These are phyloP conservation scores for Sclerodermus sp. DNA, from an alignment of 2,888 invertebrate species.

Conservation along the genomic window DNA sequence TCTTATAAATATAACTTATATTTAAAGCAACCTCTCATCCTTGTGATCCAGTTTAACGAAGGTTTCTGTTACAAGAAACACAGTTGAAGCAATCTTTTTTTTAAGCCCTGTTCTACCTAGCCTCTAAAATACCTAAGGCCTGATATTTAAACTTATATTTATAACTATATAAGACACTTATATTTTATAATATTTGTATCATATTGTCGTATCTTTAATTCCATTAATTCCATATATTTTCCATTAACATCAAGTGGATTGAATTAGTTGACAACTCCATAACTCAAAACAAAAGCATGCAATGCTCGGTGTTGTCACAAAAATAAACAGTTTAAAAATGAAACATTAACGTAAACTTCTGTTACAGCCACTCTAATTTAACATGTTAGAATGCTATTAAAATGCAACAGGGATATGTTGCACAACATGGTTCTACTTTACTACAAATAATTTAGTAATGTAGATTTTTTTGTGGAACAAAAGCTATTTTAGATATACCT, in stretches of 20 bases:
- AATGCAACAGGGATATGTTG: conserved; percentile 19
- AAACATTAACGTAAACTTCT: conserved; percentile 23
- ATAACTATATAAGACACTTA: too few relatives aligned
- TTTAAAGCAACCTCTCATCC: too few relatives aligned
- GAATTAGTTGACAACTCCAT: too few relatives aligned
- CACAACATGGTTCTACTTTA: neutral
- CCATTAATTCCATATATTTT: too few relatives aligned
- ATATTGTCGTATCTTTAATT: too few relatives aligned
- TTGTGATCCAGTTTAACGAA: too few relatives aligned
- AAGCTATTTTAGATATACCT: conserved; percentile 51
- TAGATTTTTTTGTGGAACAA: conserved; percentile 28
- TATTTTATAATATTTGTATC: too few relatives aligned
- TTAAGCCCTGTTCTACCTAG: conserved; percentile 25
- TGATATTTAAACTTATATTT: too few relatives aligned
- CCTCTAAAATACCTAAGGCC: conserved; percentile 7
- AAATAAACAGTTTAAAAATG: conserved; percentile 7
- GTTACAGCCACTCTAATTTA: conserved; percentile 30
- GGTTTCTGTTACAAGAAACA: neutral
- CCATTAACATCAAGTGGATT: too few relatives aligned
- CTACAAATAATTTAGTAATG: conserved; percentile 21
- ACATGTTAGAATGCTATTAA: conserved; percentile 29
- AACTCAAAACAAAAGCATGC: too few relatives aligned
- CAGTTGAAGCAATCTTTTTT: neutral
- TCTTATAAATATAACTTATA: too few relatives aligned
- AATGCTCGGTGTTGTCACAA: too few relatives aligned